Evolutionary conservation across 1,140 invertebrate species (phyloP), one percentile per base, ranked within the genome.

Genomic region (Agrilus planipennis): DNA sequence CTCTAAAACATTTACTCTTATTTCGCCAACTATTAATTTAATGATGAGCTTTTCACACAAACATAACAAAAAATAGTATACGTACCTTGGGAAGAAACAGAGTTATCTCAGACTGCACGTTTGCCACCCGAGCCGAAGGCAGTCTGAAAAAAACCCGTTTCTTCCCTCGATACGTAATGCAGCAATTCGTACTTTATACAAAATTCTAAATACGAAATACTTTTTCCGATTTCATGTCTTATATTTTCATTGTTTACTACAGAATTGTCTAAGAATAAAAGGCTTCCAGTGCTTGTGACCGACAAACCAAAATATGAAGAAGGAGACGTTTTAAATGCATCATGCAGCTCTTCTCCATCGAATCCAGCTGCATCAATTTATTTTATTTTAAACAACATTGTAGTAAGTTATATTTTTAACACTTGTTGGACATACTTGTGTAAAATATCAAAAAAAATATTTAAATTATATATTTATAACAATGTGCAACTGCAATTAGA

Each of bases 301-400:
- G 78, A 78, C 46, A 72, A 75, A 44, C 70, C 70, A 41, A 75
- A 76, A 53, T 86, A 86, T 61, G 76, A 80, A 50, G 70, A 77
- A 4, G 83, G 81, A 3, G 82, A 88, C 53, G 62, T 75, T 18
- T 65, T 89, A 20, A 62, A 71, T 51, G 83, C 78, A 22, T 83
- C 83, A 58, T 89, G 85, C 62, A 77, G 73, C 35, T 75, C 79
- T n/a, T 70, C 75, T 18, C 70, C 76, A 2, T 82, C 81, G n/a
- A 64, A 73, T 37, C 83, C 83, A 6, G 69, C 76, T 6, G 52
- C 56, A 68, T 76, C 22, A 67, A 64, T 86, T 36, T 75, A 71
- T 31, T 85, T 87, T 66, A 73, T 74, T 52, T 71, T 88, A 51
- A 89, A 88, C 55, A 75, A 76, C 51, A 68, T 76, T 49, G 70